A percentile compares a stretch with the other conserved stretches of the same genome.
Evolutionary conservation across 2,113 vertebrate genomes (phyloP).

Genomic region (Isurus oxyrinchus): DNA sequence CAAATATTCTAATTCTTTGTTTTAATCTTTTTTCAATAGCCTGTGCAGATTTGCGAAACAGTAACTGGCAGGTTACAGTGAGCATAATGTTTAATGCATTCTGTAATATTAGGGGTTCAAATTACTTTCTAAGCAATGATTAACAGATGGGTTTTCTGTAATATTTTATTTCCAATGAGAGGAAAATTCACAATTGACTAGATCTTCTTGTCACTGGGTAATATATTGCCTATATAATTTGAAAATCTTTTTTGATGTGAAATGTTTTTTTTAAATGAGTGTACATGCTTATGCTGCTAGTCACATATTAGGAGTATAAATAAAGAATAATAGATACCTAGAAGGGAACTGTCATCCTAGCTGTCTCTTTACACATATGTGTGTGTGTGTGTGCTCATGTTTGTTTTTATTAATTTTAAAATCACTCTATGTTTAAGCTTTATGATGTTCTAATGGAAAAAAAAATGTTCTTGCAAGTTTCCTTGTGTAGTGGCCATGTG

Average conservation of each 20-base stretch:
- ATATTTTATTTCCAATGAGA: conserved; percentile 36
- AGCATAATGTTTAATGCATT: conserved; percentile 33
- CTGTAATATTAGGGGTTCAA: conserved; percentile 29
- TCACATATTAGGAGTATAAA: background rate
- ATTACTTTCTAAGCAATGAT: conserved; percentile 37
- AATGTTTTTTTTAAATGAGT: background rate
- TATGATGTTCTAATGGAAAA: background rate
- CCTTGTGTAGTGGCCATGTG: background rate
- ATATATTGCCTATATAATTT: background rate
- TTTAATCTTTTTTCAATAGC: conserved; percentile 36
- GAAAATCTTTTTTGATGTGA: background rate
- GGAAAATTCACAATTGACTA: conserved; percentile 14
- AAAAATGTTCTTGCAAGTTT: background rate
- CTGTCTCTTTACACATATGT: background rate
- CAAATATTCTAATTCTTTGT: conserved; percentile 37
- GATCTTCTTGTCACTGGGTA: background rate
- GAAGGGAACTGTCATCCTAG: background rate
- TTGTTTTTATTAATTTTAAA: background rate
- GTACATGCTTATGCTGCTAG: background rate
- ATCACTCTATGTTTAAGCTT: background rate
- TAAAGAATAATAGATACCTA: background rate
- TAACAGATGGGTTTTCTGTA: conserved; percentile 36
- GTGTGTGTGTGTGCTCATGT: background rate
- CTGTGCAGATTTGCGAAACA: conserved; percentile 26
- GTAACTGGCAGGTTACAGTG: conserved; percentile 20